Evolutionary conservation across 1,140 invertebrate genomes (phyloP), one percentile per base, ranked within the genome.

Genomic region (Agrypnia vestita): DNA sequence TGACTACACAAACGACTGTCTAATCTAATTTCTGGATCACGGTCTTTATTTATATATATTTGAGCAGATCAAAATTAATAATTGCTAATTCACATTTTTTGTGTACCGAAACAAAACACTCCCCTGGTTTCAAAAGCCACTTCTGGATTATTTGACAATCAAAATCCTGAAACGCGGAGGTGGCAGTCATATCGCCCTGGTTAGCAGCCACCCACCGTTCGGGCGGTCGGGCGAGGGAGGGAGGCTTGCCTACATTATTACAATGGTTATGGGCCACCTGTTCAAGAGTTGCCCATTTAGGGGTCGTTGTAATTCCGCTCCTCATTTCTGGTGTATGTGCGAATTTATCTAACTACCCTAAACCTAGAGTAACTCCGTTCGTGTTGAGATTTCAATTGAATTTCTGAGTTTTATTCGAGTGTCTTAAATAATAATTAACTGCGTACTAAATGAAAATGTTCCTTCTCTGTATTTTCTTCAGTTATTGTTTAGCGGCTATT

Each of bases 231-330:
- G 35, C 25, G 44, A n/a, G 43, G 35, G 64, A 9, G 35, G 73
- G 56, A 10, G 59, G 56, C 19, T 55, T 62, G 44, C 53, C 46
- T 59, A 76, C 75, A 76, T 76, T 76, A 76, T 64, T 69, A 74
- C 78, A 76, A 82, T 79, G 80, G 80, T 82, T 82, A 82, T 82
- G 67, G 56, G 72, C 80, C 80, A 82, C 80, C 80, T 82, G 80
- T 82, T 76, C 62, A 78, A 17, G 77, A 43, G 61, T 21, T 59
- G 25, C 75, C 75, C 75, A 46, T 59, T 46, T 44, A 76, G 51
- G 12, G 56, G 25, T 75, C 51, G 53, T 73, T 56, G 73, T 61
- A 75, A 75, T 61, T 61, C 73, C 43, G 73, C 55, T 53, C 46
- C 73, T 61, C 73, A 75, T 73, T 73, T 75, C 49, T 56, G 53